phyloP scores from a whole-genome alignment of 2,888 invertebrate species.

The Leptinotarsa tumamoca region DNA sequence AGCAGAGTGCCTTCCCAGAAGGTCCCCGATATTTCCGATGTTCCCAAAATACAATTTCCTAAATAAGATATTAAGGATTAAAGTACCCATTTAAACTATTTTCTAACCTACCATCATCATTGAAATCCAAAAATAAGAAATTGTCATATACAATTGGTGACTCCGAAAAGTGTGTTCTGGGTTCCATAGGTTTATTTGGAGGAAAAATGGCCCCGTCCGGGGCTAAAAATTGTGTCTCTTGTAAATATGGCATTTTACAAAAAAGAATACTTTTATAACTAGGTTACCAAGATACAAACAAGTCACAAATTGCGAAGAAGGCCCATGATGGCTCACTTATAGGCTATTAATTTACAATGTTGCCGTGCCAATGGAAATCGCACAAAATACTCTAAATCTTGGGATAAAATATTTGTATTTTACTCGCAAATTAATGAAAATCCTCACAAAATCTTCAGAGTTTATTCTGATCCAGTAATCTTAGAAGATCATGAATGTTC shows the following conservation, averaged over 20 bases:
- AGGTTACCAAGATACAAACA: too few relatives aligned
- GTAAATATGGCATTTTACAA: neutral
- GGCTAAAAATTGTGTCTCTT: slow-evolving; percentile 6
- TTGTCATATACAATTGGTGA: slow-evolving; percentile 57
- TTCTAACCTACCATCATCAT: slow-evolving; percentile 53
- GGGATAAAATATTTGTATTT: too few relatives aligned
- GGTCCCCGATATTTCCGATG: slow-evolving; percentile 71
- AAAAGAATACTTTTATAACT: too few relatives aligned
- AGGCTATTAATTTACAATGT: too few relatives aligned
- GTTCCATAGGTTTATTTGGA: slow-evolving; percentile 60
- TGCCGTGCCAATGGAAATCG: too few relatives aligned
- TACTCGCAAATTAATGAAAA: too few relatives aligned
- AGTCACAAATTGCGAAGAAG: too few relatives aligned
- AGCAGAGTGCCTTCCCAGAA: slow-evolving; percentile 74
- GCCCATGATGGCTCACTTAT: too few relatives aligned
- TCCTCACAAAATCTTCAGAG: too few relatives aligned
- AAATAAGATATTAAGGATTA: slow-evolving; percentile 31
- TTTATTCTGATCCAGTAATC: too few relatives aligned
- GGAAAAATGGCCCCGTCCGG: slow-evolving; percentile 53
- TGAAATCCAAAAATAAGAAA: slow-evolving; percentile 59
- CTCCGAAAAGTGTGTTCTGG: slow-evolving; percentile 54
- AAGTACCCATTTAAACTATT: neutral
- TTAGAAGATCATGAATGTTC: too few relatives aligned
- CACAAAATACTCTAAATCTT: too few relatives aligned
- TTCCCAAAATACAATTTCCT: slow-evolving; percentile 71